Evolutionary conservation across 1,140 invertebrate species (phyloP), one percentile per base, ranked within the genome.

Genomic region (Sinonovacula constricta): DNA sequence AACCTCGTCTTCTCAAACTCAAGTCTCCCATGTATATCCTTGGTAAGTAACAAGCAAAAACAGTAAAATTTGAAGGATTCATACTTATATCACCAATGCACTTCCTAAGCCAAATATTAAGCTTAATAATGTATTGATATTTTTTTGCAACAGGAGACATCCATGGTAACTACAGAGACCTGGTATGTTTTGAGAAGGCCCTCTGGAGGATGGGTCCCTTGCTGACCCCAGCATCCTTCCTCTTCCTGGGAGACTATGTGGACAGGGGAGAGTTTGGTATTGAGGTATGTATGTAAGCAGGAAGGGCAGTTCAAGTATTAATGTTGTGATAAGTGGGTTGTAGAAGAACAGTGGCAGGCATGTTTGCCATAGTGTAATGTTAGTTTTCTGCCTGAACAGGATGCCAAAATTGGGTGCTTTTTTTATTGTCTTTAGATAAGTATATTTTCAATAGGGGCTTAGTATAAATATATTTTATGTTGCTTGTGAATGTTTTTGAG

Each of bases 221-320:
- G 4, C 84, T 93, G 10, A 93, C 92, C 18, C 94, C 94, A 4
- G 92, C 93, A 0, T 91, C 91, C 33, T 92, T 94, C 77, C 84
- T 95, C 0, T 94, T 94, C 85, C 91, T 95, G 18, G 94, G 94
- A 2, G 94, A 95, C 87, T 95, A 94, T 88, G 94, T 95, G 0
- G 94, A 95, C 85, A 85, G 94, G 77, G 94, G 94, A 7, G 88
- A 91, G 7, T 92, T 90, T 87, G 93, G 94, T 39, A 85, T 94
- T 49, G 94, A 94, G 90, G 92, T 92, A 70, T 67, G 45, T 53
- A 60, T 12, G 18, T 36, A 22, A 12, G 1, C n/a, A n/a, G n/a
- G n/a, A n/a, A n/a, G n/a, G n/a, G n/a, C n/a, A n/a, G n/a, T n/a
- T n/a, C n/a, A n/a, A n/a, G n/a, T n/a, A n/a, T n/a, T n/a, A n/a